Percentiles rank a stretch among this genome's conserved stretches.
Evolutionary conservation across 1,140 invertebrate genomes (phyloP).

Genomic region (Ostrea edulis): DNA sequence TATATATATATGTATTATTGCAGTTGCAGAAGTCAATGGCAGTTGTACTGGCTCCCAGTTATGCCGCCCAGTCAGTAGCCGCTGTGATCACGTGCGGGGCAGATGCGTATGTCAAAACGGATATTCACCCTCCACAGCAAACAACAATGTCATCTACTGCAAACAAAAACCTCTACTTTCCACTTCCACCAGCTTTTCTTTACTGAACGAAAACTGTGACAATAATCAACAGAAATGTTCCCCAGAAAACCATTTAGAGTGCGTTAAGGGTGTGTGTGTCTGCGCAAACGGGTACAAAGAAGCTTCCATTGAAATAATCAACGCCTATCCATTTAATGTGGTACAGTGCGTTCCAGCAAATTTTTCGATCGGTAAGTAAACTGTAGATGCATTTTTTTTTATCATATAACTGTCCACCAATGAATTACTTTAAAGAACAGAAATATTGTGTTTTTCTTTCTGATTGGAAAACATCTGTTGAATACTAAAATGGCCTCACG

Average conservation of each 20-base stretch:
- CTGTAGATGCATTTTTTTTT: background rate
- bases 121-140: background rate
- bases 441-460: too few relatives aligned
- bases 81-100: slow-evolving; percentile 13
- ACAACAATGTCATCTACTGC: slow-evolving; percentile 42
- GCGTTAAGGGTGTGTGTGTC: slow-evolving; percentile 18
- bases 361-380: slow-evolving; percentile 40
- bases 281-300: slow-evolving; percentile 24
- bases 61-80: slow-evolving; percentile 29
- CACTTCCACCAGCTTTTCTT: slow-evolving; percentile 9
- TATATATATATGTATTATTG: background rate
- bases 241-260: slow-evolving; percentile 26
- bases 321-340: slow-evolving; percentile 39
- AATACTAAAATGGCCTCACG: too few relatives aligned
- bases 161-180: slow-evolving; percentile 43
- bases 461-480: too few relatives aligned
- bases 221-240: background rate
- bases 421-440: too few relatives aligned
- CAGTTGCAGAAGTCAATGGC: slow-evolving; percentile 36
- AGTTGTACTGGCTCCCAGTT: background rate
- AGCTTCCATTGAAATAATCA: slow-evolving; percentile 7
- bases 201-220: slow-evolving; percentile 22
- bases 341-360: slow-evolving; percentile 35
- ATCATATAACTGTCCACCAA: too few relatives aligned
- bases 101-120: slow-evolving; percentile 38